phyloP scores from a whole-genome alignment of 2,797 vertebrate genomes.

The Synanceia verrucosa region DNA sequence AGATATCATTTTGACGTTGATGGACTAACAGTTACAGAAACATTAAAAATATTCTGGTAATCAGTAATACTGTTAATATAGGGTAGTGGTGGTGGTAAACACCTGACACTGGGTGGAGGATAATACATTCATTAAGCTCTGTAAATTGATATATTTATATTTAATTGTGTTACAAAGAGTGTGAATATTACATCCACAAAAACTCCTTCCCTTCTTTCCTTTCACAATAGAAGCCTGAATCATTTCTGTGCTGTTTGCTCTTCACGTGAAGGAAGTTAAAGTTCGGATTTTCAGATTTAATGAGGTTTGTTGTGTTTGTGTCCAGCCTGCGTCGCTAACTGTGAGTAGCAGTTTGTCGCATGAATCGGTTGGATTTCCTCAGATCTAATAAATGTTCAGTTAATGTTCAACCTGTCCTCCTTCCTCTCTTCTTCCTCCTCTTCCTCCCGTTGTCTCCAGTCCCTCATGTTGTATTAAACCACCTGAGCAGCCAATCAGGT shows the following conservation, averaged over 20 bases:
- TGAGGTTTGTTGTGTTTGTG: neutral
- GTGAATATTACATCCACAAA: too few species aligned
- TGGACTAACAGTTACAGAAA: too few species aligned
- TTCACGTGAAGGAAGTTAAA: neutral
- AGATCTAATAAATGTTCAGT: neutral
- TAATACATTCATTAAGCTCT: too few species aligned
- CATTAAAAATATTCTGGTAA: too few species aligned
- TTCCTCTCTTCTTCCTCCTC: slow-evolving; percentile 15
- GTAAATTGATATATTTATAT: too few species aligned
- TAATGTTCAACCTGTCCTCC: slow-evolving; percentile 28
- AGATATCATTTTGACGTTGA: too few species aligned
- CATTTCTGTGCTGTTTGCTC: neutral
- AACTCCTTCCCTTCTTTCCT: neutral
- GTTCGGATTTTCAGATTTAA: neutral
- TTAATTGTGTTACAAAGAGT: too few species aligned
- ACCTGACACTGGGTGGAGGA: too few species aligned
- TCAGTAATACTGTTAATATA: too few species aligned
- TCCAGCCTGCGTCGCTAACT: slow-evolving; percentile 39
- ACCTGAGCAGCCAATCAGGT: slow-evolving; percentile 93
- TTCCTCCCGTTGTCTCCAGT: slow-evolving; percentile 54
- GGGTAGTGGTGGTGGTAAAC: too few species aligned
- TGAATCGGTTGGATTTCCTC: neutral
- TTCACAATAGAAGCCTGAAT: neutral
- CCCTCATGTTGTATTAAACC: slow-evolving; percentile 84
- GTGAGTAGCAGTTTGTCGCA: slow-evolving; percentile 47